Base-by-base conservation (phyloP, 2,797 vertebrate species). In the Psittacula derbiana region DNA sequence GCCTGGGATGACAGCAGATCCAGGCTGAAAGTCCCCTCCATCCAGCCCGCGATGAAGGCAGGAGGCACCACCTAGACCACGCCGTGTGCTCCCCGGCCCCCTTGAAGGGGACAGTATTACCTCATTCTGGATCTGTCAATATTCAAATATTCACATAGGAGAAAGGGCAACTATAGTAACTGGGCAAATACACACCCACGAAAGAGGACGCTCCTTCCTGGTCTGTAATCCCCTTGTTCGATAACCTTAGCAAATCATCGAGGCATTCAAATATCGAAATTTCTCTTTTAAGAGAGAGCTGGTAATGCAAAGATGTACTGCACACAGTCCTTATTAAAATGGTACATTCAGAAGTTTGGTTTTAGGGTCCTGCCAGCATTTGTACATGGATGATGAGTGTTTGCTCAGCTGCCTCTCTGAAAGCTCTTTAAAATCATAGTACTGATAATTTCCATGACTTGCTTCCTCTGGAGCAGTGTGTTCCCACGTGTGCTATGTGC, bases 141-240 rank as follows among this genome's bases (percentile, higher is more conserved):
- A 94, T 76, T 80, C 95, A 93, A 90, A 95, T 86, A 92, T 41
- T 76, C 71, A 46, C 4, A 4, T 28, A 80, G 31, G 24, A 94
- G 86, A 93, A 95, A 95, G 90, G 71, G 86, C 61, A 90, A 28
- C 47, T 72, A 50, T 10, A 66, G 76, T 41, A 81, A 86, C 33
- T 55, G 71, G 55, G 27, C 62, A 95, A 92, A 90, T 30, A 92
- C 47, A 76, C 24, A 2, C 84, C 43, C 5, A 7, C 71, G 47
- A 83, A 82, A 90, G 30, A 69, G n/a, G 27, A 67, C 57, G 19
- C 30, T 88, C 23, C 85, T 96, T 93, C 94, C 88, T 69, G 53
- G 24, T 91, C 65, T 90, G 46, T 88, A 94, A 94, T 88, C 43
- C 36, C 12, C 66, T 52, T 41, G 62, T 93, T 94, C 78, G 81